These are phyloP conservation scores for Melanotaenia maccullochi DNA, from an alignment of 2,797 vertebrate genomes.

Conservation along the genomic window DNA sequence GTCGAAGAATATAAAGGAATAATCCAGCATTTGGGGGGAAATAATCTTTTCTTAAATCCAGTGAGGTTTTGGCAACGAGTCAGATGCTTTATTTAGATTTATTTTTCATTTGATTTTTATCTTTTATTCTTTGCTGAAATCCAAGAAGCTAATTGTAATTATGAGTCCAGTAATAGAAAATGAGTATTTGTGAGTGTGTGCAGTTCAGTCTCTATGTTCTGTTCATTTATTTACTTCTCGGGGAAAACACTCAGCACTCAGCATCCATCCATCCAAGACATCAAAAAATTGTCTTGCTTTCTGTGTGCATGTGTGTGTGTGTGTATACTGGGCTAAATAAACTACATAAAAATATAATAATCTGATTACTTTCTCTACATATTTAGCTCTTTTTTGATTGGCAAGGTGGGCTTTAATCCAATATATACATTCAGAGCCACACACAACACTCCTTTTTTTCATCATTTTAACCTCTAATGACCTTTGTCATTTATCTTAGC, in stretches of 20 bases:
- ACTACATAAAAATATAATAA: constrained; percentile 75
- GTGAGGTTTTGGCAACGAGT: constrained; percentile 13
- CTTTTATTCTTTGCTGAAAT: constrained; percentile 37
- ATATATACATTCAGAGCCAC: constrained; percentile 3
- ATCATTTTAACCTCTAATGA: constrained; percentile 19
- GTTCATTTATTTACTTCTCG: constrained; percentile 68
- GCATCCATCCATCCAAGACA: constrained; percentile 55
- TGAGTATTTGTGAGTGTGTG: constrained; percentile 36
- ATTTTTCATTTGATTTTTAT: constrained; percentile 11
- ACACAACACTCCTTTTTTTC: constrained; percentile 11
- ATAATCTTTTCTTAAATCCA: neutral
- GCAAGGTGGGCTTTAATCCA: constrained; percentile 53
- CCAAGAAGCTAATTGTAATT: constrained; percentile 39
- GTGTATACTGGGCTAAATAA: constrained; percentile 36
- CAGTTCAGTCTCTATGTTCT: constrained; percentile 34
- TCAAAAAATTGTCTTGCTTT: constrained; percentile 37
- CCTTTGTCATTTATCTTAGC: constrained; percentile 7
- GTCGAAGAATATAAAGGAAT: constrained; percentile 17
- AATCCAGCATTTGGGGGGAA: constrained; percentile 6
- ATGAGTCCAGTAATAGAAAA: constrained; percentile 39
- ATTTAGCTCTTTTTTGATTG: constrained; percentile 67
- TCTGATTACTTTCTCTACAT: constrained; percentile 55
- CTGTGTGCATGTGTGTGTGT: constrained; percentile 23
- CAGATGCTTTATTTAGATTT: constrained; percentile 1
- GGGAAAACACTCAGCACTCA: constrained; percentile 63